Percentiles rank a stretch among this genome's conserved stretches.
phyloP scores from a whole-genome alignment of 2,888 invertebrate species.

The Tenodera sinensis region DNA sequence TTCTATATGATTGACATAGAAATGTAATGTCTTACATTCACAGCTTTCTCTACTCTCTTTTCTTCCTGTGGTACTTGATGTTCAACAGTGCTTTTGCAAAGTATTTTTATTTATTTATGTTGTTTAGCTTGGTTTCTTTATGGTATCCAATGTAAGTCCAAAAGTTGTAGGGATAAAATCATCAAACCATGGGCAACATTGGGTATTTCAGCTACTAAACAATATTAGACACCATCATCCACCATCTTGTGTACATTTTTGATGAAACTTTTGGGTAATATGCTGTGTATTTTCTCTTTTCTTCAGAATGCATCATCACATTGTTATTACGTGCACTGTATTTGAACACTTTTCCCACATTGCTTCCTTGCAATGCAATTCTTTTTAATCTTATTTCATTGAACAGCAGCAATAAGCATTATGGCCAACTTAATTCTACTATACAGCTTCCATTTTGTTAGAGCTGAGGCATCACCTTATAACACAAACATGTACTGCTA shows the following conservation, averaged over 20 bases:
- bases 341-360: slow-evolving; percentile 21
- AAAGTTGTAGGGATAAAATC: too few relatives aligned
- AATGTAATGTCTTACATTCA: too few relatives aligned
- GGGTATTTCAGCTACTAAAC: too few relatives aligned
- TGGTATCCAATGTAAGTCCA: too few relatives aligned
- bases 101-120: too few relatives aligned
- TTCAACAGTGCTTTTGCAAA: too few relatives aligned
- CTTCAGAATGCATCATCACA: background rate
- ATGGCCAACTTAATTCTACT: background rate
- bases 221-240: background rate
- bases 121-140: too few relatives aligned
- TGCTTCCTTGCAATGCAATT: slow-evolving; percentile 16
- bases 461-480: background rate
- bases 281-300: slow-evolving; percentile 1
- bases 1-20: too few relatives aligned
- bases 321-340: slow-evolving; percentile 10
- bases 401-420: background rate
- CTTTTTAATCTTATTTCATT: background rate
- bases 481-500: too few relatives aligned
- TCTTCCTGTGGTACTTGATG: too few relatives aligned
- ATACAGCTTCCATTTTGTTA: background rate
- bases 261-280: background rate
- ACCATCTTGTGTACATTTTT: slow-evolving; percentile 3
- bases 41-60: too few relatives aligned
- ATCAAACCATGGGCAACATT: too few relatives aligned